Percentiles rank a stretch among this genome's conserved stretches.
phyloP scores from a whole-genome alignment of 2,797 vertebrate species.

The Borostomias antarcticus region DNA sequence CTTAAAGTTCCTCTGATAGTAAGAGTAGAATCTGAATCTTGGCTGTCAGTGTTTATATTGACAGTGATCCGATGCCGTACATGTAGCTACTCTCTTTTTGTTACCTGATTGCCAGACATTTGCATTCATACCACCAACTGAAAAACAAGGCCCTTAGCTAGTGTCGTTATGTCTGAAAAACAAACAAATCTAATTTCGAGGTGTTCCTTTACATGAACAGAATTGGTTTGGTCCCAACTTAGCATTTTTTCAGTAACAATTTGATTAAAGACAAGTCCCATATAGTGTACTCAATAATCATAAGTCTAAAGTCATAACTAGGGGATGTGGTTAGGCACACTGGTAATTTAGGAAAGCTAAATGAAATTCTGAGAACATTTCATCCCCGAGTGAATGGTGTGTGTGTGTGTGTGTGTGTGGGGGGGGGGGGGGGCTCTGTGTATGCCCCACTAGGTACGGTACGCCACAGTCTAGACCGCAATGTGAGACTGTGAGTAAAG shows the following conservation, averaged over 20 bases:
- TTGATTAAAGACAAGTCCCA: constrained; percentile 14
- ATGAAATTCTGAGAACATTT: constrained; percentile 1
- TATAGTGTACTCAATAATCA: not conserved
- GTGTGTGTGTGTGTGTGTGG: not conserved
- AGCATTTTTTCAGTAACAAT: constrained; percentile 19
- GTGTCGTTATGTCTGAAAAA: no score
- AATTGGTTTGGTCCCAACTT: constrained; percentile 16
- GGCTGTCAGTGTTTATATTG: constrained; percentile 56
- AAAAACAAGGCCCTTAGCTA: constrained; percentile 65
- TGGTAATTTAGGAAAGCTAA: not conserved
- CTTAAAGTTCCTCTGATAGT: constrained; percentile 47
- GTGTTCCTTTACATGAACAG: not conserved
- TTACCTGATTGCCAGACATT: constrained; percentile 63
- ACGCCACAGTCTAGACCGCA: constrained; percentile 2
- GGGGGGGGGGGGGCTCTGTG: not conserved
- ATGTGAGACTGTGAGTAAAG: constrained; percentile 24
- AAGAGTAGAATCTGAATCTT: constrained; percentile 1
- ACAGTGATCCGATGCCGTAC: constrained; percentile 61
- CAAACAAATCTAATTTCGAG: not conserved
- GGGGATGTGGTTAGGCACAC: not conserved
- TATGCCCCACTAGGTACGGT: not conserved
- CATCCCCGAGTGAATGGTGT: not conserved
- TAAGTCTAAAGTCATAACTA: not conserved
- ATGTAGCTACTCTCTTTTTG: constrained; percentile 43
- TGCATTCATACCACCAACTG: constrained; percentile 39